Percentiles rank a stretch among this genome's conserved stretches.
Evolutionary conservation across 2,797 vertebrate genomes (phyloP).

Genomic region (Pterois miles): DNA sequence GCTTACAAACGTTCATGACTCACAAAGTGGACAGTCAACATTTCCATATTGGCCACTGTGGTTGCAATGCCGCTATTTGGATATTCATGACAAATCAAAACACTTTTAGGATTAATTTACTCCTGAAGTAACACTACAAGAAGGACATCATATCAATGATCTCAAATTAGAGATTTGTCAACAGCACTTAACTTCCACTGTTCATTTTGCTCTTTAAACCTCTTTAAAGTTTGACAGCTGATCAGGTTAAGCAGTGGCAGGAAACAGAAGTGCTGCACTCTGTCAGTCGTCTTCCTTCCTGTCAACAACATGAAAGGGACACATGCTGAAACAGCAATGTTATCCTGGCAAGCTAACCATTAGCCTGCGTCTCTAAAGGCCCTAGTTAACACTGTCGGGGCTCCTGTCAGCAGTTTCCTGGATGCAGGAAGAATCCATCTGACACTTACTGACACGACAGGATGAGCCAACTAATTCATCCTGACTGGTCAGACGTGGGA

Average conservation of each 20-base stretch:
- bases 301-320: constrained; percentile 40
- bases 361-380: constrained; percentile 59
- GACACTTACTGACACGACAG: constrained; percentile 26
- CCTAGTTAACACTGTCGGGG: constrained; percentile 46
- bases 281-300: constrained; percentile 49
- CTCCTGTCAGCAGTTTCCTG: constrained; percentile 70
- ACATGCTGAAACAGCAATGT: constrained; percentile 39
- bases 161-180: neutral
- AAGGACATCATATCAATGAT: neutral
- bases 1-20: constrained; percentile 46
- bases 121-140: neutral
- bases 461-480: constrained; percentile 19
- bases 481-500: constrained; percentile 11
- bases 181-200: neutral
- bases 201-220: neutral
- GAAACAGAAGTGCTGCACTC: constrained; percentile 13
- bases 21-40: constrained; percentile 46
- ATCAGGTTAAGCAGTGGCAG: constrained; percentile 3
- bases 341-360: constrained; percentile 63
- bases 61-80: neutral
- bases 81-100: constrained; percentile 46
- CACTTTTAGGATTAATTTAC: neutral
- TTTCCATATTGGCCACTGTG: constrained; percentile 33
- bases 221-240: constrained; percentile 4
- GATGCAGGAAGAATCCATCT: constrained; percentile 30